Conservation (phyloP, 23 tunicate species). For the Ascidia mentula region DNA sequence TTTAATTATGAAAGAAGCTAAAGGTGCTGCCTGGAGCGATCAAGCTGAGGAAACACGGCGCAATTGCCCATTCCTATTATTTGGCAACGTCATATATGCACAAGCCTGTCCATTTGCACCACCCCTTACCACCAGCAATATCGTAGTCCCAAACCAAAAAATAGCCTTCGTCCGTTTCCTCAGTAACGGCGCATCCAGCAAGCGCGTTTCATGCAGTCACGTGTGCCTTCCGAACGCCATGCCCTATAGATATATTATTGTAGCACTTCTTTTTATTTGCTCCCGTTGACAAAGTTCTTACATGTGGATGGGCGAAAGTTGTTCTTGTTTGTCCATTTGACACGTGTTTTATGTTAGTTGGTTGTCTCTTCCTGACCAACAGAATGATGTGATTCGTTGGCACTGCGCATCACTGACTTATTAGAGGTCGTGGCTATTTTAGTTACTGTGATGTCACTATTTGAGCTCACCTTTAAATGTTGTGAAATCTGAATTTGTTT, state of each 20-base stretch:
- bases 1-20: not conserved
- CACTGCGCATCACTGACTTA: not conserved
- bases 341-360: not conserved
- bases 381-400: not conserved
- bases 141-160: not conserved
- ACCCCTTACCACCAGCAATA: not conserved
- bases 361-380: not conserved
- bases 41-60: not conserved
- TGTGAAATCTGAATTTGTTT: not conserved
- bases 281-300: slow-evolving; percentile 3
- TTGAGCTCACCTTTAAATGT: not conserved
- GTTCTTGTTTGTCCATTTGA: not conserved
- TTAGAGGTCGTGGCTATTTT: not conserved
- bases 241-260: not conserved
- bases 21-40: not conserved
- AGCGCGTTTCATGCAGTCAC: slow-evolving; percentile 13
- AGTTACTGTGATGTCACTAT: not conserved
- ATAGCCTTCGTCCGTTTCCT: not conserved
- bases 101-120: too few relatives aligned
- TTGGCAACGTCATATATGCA: not conserved
- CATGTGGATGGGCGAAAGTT: not conserved
- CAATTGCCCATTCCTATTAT: not conserved
- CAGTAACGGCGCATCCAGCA: not conserved
- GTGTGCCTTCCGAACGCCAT: not conserved
- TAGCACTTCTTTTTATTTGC: not conserved